Evolutionary conservation across 2,888 invertebrate species (phyloP).

Genomic region (Xanthia icteritia): DNA sequence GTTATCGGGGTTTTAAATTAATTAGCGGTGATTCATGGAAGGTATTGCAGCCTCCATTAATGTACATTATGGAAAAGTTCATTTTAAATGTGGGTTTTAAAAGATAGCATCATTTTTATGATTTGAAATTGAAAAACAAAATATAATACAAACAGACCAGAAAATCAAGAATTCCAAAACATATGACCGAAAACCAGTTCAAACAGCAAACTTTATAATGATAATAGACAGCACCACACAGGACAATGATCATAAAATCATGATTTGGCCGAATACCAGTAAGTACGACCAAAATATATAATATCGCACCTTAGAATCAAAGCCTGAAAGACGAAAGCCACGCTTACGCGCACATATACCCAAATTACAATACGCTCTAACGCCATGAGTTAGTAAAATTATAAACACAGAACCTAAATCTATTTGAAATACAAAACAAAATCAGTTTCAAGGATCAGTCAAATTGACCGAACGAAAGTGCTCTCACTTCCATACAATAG

Average conservation of each 20-base stretch:
- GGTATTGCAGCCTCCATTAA: slow-evolving; percentile 11
- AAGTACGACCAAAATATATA: not conserved
- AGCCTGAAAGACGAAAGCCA: not conserved
- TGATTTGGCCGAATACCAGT: not conserved
- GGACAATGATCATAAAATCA: not conserved
- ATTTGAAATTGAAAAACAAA: not conserved
- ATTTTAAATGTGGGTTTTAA: slow-evolving; percentile 9
- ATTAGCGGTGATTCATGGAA: slow-evolving; percentile 38
- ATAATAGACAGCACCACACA: not conserved
- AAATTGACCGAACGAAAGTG: slow-evolving; percentile 82
- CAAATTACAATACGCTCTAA: slow-evolving; percentile 47
- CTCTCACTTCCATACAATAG: slow-evolving; percentile 75
- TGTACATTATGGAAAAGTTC: slow-evolving; percentile 18
- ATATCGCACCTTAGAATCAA: not conserved
- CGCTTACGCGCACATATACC: not conserved
- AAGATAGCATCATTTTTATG: slow-evolving; percentile 7
- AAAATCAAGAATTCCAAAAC: not conserved
- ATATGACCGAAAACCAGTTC: not conserved
- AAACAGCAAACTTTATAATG: not conserved
- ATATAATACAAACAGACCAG: not conserved
- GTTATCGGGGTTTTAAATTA: slow-evolving; percentile 48
- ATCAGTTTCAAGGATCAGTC: slow-evolving; percentile 69
- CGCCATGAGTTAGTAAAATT: slow-evolving; percentile 53
- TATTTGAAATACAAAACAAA: slow-evolving; percentile 66
- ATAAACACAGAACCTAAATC: slow-evolving; percentile 60